Conservation (phyloP, 2,797 vertebrate species). For the Tadarida brasiliensis region DNA sequence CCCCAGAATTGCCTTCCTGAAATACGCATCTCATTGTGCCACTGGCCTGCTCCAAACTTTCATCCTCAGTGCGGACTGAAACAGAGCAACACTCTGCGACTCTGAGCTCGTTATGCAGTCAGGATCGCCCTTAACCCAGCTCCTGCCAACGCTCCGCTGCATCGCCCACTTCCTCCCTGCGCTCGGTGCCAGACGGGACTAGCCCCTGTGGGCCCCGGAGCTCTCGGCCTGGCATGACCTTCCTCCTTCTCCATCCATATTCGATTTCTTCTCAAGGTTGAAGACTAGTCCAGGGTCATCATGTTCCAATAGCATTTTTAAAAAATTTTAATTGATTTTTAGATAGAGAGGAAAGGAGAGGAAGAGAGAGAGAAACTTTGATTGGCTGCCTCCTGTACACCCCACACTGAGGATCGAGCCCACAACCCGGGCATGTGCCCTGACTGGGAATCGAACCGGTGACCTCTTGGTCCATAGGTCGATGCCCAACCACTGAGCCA, state of each 20-base stretch:
- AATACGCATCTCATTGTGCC: neutral
- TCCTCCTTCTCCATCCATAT: neutral
- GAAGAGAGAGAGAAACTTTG: neutral
- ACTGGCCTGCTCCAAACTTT: neutral
- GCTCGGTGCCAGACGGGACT: too few species aligned
- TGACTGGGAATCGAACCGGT: neutral
- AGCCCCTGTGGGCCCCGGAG: rapidly evolving
- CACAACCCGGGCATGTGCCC: neutral
- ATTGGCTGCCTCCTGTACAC: neutral
- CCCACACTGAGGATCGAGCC: neutral
- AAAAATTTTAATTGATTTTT: neutral
- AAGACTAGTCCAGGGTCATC: neutral
- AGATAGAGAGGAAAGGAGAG: neutral
- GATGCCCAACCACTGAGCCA: neutral
- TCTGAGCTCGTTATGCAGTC: neutral
- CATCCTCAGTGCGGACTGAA: neutral
- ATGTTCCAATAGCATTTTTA: neutral
- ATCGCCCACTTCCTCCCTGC: neutral
- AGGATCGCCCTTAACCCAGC: neutral
- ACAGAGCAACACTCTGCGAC: neutral
- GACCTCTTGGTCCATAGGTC: neutral
- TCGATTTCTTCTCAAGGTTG: neutral
- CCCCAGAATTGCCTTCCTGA: neutral
- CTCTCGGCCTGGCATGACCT: neutral
- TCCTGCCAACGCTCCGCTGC: neutral